Evolutionary conservation across 2,113 vertebrate species (phyloP).

Genomic region (Theristicus caerulescens): DNA sequence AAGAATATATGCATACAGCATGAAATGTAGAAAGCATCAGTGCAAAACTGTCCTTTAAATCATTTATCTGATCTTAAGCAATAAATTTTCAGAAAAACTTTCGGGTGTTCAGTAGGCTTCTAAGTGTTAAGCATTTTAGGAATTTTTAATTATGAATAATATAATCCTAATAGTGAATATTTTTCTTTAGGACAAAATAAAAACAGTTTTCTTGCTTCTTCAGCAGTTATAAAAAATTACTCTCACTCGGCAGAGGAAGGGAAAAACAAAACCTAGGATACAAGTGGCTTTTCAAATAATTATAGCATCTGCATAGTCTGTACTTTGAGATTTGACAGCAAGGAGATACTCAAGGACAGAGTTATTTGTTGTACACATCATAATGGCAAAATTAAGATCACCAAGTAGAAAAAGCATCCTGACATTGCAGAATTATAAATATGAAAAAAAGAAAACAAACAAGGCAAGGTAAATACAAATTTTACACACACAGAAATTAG

Average conservation of each 20-base stretch:
- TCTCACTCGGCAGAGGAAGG: background rate
- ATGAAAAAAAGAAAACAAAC: background rate
- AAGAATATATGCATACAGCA: slow-evolving; percentile 3
- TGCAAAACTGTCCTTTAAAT: slow-evolving; percentile 18
- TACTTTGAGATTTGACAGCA: background rate
- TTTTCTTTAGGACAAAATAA: background rate
- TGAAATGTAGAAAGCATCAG: slow-evolving; percentile 15
- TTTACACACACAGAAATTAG: background rate
- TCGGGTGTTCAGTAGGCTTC: background rate
- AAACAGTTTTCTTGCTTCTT: background rate
- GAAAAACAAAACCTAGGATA: background rate
- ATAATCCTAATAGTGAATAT: background rate
- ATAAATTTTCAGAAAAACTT: slow-evolving; percentile 33
- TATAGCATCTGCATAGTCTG: background rate
- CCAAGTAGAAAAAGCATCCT: background rate
- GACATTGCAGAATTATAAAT: background rate
- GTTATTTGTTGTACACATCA: background rate
- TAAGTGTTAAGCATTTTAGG: background rate
- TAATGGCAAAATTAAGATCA: background rate
- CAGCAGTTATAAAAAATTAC: background rate
- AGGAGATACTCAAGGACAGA: background rate
- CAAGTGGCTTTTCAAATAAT: slow-evolving; percentile 18
- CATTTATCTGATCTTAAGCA: background rate
- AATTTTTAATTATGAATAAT: background rate
- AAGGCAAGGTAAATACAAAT: background rate